Conservation (phyloP, 2,888 invertebrate genomes). For the Dioctria linearis region DNA sequence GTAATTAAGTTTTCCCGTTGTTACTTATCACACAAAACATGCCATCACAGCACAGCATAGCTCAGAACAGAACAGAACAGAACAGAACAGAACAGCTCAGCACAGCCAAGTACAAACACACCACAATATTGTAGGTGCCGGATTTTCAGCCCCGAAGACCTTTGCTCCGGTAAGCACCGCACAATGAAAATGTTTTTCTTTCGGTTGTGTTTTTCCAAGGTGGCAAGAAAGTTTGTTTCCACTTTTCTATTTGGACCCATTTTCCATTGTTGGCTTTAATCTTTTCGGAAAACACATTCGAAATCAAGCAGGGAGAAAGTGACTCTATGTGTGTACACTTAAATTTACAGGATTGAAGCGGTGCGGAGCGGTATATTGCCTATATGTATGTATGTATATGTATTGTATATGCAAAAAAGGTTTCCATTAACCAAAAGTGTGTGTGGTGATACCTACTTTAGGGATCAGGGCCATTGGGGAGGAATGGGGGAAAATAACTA, state of each 20-base stretch:
- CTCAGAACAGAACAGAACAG: too few relatives aligned
- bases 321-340: too few relatives aligned
- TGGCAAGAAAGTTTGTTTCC: conserved; percentile 27
- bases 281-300: conserved; percentile 17
- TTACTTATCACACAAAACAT: conserved; percentile 35
- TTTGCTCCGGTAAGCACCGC: not conserved
- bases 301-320: not conserved
- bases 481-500: not conserved
- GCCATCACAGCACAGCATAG: not conserved
- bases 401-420: conserved; percentile 29
- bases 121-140: too few relatives aligned
- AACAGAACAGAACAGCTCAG: not conserved
- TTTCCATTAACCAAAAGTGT: conserved; percentile 23
- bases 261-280: conserved; percentile 3
- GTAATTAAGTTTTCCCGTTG: conserved; percentile 38
- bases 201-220: conserved; percentile 31
- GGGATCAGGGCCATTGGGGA: too few relatives aligned
- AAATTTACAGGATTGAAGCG: not conserved
- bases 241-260: conserved; percentile 25
- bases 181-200: conserved; percentile 14
- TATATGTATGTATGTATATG: too few relatives aligned
- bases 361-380: not conserved
- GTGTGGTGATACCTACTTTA: not conserved
- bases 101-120: not conserved
- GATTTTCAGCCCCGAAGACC: conserved; percentile 7